Percentiles rank a stretch among this genome's conserved stretches.
phyloP scores from a whole-genome alignment of 2,888 invertebrate species.

The Zygogramma bicolorata region DNA sequence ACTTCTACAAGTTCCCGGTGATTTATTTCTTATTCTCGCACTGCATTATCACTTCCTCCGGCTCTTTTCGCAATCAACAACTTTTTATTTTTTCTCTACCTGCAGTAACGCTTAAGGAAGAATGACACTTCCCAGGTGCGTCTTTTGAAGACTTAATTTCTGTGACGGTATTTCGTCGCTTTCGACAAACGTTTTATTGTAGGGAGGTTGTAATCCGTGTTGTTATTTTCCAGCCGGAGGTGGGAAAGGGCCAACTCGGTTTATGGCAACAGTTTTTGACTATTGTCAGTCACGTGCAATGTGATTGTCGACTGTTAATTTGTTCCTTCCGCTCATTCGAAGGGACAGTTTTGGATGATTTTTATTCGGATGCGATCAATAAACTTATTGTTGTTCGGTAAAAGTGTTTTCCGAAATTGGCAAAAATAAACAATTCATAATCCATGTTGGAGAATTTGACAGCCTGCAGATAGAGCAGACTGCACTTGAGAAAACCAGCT shows the following conservation, averaged over 20 bases:
- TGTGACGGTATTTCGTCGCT: constrained; percentile 49
- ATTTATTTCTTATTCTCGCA: constrained; percentile 47
- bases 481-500: too few relatives aligned
- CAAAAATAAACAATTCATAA: too few relatives aligned
- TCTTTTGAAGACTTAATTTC: constrained; percentile 60
- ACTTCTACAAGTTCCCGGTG: constrained; percentile 52
- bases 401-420: too few relatives aligned
- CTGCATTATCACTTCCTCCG: constrained; percentile 43
- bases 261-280: constrained; percentile 30
- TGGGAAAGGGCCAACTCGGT: constrained; percentile 15
- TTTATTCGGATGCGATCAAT: not conserved
- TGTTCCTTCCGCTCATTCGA: not conserved
- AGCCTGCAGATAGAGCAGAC: too few relatives aligned
- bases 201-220: constrained; percentile 20
- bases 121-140: constrained; percentile 59
- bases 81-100: constrained; percentile 40
- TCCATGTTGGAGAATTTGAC: too few relatives aligned
- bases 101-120: constrained; percentile 40
- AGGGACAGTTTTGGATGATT: not conserved
- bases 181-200: constrained; percentile 33
- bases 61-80: constrained; percentile 30
- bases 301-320: not conserved
- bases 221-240: constrained; percentile 22
- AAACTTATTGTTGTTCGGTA: too few relatives aligned
- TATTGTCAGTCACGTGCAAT: constrained; percentile 30